Evolutionary conservation across 92 coral and sea anemone genomes (phyloP).

Genomic region (Porites evermanni): DNA sequence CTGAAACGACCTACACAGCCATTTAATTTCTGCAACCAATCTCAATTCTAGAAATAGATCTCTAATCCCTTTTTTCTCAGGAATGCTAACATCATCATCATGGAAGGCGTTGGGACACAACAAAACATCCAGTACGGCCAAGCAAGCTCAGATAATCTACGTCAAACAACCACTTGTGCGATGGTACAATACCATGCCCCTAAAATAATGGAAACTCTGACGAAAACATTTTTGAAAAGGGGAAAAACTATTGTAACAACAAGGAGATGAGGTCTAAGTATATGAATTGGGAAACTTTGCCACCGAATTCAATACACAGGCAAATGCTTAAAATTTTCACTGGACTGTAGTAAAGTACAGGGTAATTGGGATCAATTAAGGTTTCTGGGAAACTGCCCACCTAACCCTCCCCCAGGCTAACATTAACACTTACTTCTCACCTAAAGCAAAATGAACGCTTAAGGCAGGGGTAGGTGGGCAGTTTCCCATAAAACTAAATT

Average conservation of each 20-base stretch:
- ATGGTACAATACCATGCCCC: not conserved
- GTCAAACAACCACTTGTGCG: not conserved
- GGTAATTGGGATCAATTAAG: too few species aligned
- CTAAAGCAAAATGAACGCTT: too few species aligned
- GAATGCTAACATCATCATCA: not conserved
- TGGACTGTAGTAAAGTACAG: too few species aligned
- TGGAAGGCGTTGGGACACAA: not conserved
- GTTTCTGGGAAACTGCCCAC: too few species aligned
- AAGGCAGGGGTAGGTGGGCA: too few species aligned
- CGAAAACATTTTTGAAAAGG: not conserved
- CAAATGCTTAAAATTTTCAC: not conserved
- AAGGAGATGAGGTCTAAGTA: not conserved
- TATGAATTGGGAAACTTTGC: too few species aligned
- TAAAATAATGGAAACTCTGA: not conserved
- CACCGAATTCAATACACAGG: not conserved
- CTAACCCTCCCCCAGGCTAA: too few species aligned
- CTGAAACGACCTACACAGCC: not conserved
- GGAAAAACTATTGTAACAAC: not conserved
- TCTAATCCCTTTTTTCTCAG: not conserved
- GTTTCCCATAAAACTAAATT: too few species aligned
- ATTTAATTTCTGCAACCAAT: not conserved
- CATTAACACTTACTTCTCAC: too few species aligned
- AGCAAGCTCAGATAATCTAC: not conserved
- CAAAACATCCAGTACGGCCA: not conserved
- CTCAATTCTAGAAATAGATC: not conserved